Evolutionary conservation across 2,888 invertebrate genomes (phyloP).

Genomic region (Plagodis pulveraria): DNA sequence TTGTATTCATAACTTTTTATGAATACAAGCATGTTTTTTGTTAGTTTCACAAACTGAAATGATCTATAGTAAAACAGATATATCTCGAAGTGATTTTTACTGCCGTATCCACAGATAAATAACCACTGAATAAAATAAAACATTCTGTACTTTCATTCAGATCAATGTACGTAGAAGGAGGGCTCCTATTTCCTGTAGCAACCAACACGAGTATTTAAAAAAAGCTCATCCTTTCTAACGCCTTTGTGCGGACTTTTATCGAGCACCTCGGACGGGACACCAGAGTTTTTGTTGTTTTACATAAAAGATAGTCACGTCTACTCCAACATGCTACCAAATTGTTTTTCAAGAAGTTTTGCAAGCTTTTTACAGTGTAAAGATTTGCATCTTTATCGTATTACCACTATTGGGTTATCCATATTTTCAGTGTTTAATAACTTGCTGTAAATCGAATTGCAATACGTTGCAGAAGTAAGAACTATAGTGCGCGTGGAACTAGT

Average conservation of each 20-base stretch:
- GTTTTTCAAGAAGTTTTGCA: not conserved
- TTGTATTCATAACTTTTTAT: too few relatives aligned
- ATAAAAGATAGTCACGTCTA: conserved; percentile 28
- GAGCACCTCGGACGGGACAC: conserved; percentile 32
- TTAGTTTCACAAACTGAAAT: too few relatives aligned
- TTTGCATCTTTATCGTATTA: too few relatives aligned
- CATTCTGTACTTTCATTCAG: conserved; percentile 71
- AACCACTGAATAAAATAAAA: conserved; percentile 41
- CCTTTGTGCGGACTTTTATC: conserved; percentile 47
- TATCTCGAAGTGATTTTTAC: too few relatives aligned
- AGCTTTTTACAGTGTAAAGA: too few relatives aligned
- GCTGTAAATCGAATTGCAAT: too few relatives aligned
- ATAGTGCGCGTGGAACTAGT: too few relatives aligned
- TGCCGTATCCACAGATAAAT: not conserved
- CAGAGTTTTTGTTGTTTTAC: conserved; percentile 30
- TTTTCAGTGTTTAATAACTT: too few relatives aligned
- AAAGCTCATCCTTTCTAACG: conserved; percentile 60
- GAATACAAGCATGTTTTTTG: too few relatives aligned
- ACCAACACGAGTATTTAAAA: conserved; percentile 55
- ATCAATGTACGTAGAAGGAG: conserved; percentile 62
- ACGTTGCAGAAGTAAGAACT: too few relatives aligned
- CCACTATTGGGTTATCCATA: too few relatives aligned
- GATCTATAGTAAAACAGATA: too few relatives aligned
- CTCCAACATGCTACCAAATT: conserved; percentile 1
- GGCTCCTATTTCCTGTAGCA: conserved; percentile 47